A percentile compares a stretch with the other conserved stretches of the same genome.
These are phyloP conservation scores for Gisinianus flammeolus DNA, from an alignment of 2,888 invertebrate species.

Conservation along the genomic window DNA sequence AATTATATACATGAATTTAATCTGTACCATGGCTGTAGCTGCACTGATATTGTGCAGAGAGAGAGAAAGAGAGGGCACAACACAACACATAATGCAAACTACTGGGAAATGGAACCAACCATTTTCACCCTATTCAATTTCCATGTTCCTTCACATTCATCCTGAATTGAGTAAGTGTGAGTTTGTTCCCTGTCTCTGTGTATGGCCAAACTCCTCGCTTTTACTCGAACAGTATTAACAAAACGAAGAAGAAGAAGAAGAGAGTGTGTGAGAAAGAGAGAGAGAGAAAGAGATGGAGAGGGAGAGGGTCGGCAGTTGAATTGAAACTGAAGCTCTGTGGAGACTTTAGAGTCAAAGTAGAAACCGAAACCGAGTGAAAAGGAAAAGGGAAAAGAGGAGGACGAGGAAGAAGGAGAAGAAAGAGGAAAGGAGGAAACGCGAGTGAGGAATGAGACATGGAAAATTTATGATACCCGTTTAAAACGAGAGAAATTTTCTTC, in stretches of 20 bases:
- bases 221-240: not conserved
- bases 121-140: slow-evolving; percentile 25
- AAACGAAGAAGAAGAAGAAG: too few relatives aligned
- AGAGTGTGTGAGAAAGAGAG: too few relatives aligned
- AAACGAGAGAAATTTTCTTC: slow-evolving; percentile 16
- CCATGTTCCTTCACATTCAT: not conserved
- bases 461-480: slow-evolving; percentile 12
- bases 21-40: not conserved
- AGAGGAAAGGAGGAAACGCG: too few relatives aligned
- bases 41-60: not conserved
- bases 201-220: not conserved
- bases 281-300: not conserved
- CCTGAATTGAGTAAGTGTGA: not conserved
- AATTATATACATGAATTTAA: slow-evolving; percentile 4
- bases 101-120: slow-evolving; percentile 18
- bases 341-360: too few relatives aligned
- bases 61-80: not conserved
- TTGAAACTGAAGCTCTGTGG: too few relatives aligned
- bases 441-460: slow-evolving; percentile 19
- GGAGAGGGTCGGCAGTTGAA: too few relatives aligned
- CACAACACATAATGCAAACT: too few relatives aligned
- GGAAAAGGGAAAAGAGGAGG: too few relatives aligned
- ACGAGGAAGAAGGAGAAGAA: too few relatives aligned
- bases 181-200: not conserved
- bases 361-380: too few relatives aligned